These are phyloP conservation scores for Gallinago nigripennis DNA, from an alignment of 2,797 vertebrate species.

Conservation along the genomic window DNA sequence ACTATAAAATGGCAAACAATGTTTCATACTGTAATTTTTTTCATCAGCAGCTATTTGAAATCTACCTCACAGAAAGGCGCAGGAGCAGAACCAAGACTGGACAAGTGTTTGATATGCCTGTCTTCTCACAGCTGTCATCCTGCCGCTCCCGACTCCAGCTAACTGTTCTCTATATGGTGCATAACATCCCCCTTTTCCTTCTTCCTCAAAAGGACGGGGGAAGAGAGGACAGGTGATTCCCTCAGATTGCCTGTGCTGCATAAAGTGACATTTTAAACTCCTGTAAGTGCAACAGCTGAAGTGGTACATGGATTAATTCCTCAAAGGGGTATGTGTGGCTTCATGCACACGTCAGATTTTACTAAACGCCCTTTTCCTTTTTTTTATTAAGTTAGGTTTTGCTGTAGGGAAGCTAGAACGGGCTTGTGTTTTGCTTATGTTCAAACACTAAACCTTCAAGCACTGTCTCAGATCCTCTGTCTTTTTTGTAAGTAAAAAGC, in stretches of 20 bases:
- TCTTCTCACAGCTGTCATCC: slow-evolving; percentile 46
- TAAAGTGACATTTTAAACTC: slow-evolving; percentile 22
- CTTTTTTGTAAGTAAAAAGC: neutral
- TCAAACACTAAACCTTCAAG: neutral
- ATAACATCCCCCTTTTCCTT: neutral
- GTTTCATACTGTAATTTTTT: neutral
- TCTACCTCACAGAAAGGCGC: neutral
- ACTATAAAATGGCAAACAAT: neutral
- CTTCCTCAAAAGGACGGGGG: neutral
- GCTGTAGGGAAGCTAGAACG: neutral
- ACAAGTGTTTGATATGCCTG: neutral
- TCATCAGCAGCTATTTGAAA: neutral
- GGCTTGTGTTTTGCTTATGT: neutral
- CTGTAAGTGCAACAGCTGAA: slow-evolving; percentile 25
- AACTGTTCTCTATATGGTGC: accelerated
- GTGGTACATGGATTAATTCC: slow-evolving; percentile 2
- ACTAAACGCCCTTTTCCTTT: neutral
- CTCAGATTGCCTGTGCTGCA: neutral
- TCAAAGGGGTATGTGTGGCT: neutral
- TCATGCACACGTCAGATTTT: neutral
- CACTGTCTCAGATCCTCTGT: neutral
- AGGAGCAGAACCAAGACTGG: neutral
- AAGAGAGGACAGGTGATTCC: slow-evolving; percentile 43
- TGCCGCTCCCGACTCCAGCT: neutral
- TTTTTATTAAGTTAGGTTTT: neutral